Percentiles rank a stretch among this genome's conserved stretches.
These are phyloP conservation scores for Entomobrya multifasciata DNA, from an alignment of 2,888 invertebrate genomes.

Conservation along the genomic window DNA sequence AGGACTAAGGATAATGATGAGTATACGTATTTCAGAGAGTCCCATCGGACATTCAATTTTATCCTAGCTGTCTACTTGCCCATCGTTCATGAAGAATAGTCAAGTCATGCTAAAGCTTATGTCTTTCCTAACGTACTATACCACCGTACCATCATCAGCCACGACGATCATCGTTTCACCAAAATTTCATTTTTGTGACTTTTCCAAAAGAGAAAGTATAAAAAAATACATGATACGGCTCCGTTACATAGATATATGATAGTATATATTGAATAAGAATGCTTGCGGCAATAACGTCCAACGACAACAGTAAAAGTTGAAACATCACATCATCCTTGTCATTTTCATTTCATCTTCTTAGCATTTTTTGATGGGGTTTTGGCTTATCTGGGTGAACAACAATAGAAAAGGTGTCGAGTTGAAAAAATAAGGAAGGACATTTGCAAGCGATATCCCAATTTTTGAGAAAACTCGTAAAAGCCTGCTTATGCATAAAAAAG, in stretches of 20 bases:
- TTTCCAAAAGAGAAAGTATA: background rate
- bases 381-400: constrained; percentile 26
- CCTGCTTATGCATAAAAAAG: constrained; percentile 21
- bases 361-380: background rate
- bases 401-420: constrained; percentile 37
- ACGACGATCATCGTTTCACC: background rate
- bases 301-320: constrained; percentile 21
- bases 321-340: constrained; percentile 16
- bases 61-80: constrained; percentile 18
- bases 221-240: background rate
- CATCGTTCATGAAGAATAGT: background rate
- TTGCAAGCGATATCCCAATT: constrained; percentile 23
- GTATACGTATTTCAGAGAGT: constrained; percentile 46
- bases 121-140: background rate
- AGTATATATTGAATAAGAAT: background rate
- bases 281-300: background rate
- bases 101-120: background rate
- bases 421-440: constrained; percentile 23
- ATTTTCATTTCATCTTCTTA: background rate
- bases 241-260: background rate
- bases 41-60: constrained; percentile 62
- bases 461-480: background rate
- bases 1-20: constrained; percentile 45
- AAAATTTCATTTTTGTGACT: constrained; percentile 13
- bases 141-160: background rate